Percentiles rank a stretch among this genome's conserved stretches.
These are phyloP conservation scores for Artibeus lituratus DNA, from an alignment of 2,797 vertebrate species.

Conservation along the genomic window DNA sequence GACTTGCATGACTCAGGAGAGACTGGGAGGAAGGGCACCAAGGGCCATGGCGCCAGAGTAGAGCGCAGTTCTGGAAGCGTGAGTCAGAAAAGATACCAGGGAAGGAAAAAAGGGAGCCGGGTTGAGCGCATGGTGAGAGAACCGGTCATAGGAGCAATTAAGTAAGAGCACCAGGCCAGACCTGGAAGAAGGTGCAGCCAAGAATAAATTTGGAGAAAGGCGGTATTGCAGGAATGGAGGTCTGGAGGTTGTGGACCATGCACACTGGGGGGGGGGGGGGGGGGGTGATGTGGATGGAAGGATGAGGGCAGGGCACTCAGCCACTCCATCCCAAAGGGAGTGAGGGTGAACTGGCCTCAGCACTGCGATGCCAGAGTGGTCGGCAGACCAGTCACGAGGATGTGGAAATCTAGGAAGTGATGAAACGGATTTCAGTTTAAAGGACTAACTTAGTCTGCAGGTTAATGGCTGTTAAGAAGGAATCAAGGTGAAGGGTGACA, in stretches of 20 bases:
- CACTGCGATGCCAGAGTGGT: not conserved
- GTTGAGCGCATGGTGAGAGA: not conserved
- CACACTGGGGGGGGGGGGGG: no score
- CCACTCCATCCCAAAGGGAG: not conserved
- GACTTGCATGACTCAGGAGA: not conserved
- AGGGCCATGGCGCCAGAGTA: not conserved
- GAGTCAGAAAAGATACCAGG: not conserved
- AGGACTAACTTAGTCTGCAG: not conserved
- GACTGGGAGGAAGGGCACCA: not conserved
- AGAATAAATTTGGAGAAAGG: not conserved
- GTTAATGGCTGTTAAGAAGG: not conserved
- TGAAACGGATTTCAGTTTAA: not conserved
- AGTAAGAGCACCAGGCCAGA: not conserved
- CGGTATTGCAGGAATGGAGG: not conserved
- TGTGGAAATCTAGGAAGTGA: not conserved
- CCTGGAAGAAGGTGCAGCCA: not conserved
- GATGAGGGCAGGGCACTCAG: not conserved
- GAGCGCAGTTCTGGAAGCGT: not conserved
- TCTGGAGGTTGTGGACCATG: not conserved
- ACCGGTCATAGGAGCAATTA: not conserved
- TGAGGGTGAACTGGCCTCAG: not conserved
- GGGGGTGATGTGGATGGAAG: not conserved
- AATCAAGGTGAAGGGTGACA: not conserved
- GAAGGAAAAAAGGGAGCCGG: not conserved
- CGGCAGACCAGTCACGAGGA: not conserved